Evolutionary conservation across 1,140 invertebrate genomes (phyloP).

Genomic region (Cryptotermes secundus): DNA sequence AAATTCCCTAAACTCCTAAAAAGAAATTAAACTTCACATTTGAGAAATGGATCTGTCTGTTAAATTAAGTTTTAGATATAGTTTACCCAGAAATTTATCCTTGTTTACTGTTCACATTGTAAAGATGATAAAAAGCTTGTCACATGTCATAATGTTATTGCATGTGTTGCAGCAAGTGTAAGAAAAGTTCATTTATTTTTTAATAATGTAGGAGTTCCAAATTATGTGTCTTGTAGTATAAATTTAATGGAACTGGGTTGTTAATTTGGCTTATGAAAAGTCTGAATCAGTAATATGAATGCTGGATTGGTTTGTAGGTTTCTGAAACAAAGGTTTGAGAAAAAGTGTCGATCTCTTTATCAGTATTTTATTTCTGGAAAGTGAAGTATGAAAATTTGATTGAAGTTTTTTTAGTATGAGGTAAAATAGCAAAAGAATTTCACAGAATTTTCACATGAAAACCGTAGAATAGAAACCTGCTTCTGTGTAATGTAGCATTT

Average conservation of each 20-base stretch:
- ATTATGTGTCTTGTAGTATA: neutral
- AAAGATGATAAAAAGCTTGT: neutral
- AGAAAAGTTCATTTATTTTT: too few species aligned
- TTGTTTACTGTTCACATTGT: neutral
- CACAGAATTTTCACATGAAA: neutral
- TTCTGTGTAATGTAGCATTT: neutral
- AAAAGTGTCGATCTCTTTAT: neutral
- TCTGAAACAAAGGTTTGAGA: neutral
- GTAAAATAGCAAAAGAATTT: neutral
- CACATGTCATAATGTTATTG: neutral
- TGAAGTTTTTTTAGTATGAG: neutral
- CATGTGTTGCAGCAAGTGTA: too few species aligned
- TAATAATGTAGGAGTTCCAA: neutral
- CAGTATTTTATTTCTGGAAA: neutral
- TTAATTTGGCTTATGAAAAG: neutral
- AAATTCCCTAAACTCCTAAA: neutral
- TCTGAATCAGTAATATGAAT: neutral
- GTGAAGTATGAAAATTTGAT: neutral
- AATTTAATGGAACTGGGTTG: neutral
- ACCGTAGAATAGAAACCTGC: neutral
- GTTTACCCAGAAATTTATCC: neutral
- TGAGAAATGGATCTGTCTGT: neutral
- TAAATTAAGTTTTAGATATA: neutral
- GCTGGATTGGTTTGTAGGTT: neutral
- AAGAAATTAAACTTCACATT: too few species aligned